phyloP scores from a whole-genome alignment of 2,888 invertebrate species.

The Thelaira solivaga region DNA sequence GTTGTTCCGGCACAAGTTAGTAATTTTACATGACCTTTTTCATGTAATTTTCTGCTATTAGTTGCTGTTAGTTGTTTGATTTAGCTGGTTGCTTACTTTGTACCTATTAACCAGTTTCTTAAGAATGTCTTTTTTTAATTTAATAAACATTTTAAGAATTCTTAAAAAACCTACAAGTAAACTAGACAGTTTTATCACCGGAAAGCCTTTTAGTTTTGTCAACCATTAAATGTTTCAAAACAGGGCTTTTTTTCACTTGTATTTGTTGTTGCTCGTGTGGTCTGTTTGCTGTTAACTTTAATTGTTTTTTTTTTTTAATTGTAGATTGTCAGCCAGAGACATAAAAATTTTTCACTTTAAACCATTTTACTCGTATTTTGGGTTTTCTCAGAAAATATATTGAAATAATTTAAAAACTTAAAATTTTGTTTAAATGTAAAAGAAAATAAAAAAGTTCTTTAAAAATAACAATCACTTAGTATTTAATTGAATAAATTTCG shows the following conservation, averaged over 20 bases:
- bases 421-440: neutral
- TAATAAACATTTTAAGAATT: slow-evolving; percentile 47
- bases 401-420: neutral
- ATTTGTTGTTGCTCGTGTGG: slow-evolving; percentile 35
- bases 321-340: neutral
- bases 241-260: slow-evolving; percentile 28
- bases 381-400: neutral
- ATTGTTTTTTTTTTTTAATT: neutral
- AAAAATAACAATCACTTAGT: too few relatives aligned
- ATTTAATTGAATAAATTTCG: too few relatives aligned
- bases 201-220: slow-evolving; percentile 41
- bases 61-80: neutral
- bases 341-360: slow-evolving; percentile 6
- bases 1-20: slow-evolving; percentile 46
- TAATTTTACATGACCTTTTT: slow-evolving; percentile 52
- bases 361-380: slow-evolving; percentile 3
- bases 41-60: neutral
- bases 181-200: slow-evolving; percentile 32
- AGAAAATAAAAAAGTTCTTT: neutral
- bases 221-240: slow-evolving; percentile 1
- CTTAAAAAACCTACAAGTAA: neutral
- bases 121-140: slow-evolving; percentile 32
- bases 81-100: slow-evolving; percentile 10
- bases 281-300: neutral
- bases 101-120: slow-evolving; percentile 20